Evolutionary conservation across 2,113 vertebrate species (phyloP).

Genomic region (Nymphicus hollandicus): DNA sequence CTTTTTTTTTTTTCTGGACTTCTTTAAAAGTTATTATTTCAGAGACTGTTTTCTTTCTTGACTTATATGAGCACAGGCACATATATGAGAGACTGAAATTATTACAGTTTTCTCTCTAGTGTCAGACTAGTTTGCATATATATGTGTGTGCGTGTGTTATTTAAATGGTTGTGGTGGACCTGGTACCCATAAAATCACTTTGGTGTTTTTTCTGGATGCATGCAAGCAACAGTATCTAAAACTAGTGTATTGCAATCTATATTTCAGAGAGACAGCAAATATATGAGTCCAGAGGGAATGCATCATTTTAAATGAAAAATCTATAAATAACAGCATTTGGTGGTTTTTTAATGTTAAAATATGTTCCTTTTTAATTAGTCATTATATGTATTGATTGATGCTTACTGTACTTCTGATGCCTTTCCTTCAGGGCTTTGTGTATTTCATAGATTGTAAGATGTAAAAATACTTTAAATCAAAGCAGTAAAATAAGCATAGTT

Average conservation of each 20-base stretch:
- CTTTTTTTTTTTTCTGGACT: background rate
- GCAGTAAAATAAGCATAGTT: conserved; percentile 77
- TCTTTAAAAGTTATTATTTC: conserved; percentile 17
- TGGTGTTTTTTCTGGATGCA: background rate
- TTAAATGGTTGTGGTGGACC: background rate
- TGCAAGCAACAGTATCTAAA: background rate
- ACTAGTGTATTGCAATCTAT: background rate
- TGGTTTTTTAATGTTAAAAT: conserved; percentile 66
- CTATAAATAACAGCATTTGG: conserved; percentile 59
- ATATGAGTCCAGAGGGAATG: conserved; percentile 24
- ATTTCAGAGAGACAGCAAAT: conserved; percentile 33
- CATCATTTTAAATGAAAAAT: conserved; percentile 62
- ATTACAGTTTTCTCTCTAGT: background rate
- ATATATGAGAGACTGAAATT: background rate
- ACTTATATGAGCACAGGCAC: background rate
- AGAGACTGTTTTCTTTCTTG: background rate
- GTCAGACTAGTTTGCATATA: background rate
- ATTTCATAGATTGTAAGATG: conserved; percentile 68
- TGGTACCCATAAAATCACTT: background rate
- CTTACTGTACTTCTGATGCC: conserved; percentile 55
- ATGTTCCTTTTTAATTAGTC: conserved; percentile 70
- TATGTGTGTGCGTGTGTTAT: background rate
- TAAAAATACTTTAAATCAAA: conserved; percentile 75
- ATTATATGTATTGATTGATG: conserved; percentile 68
- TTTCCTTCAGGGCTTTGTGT: conserved; percentile 64